Conservation (phyloP, 2,888 invertebrate species). For the Brachynemurus nebulosus region DNA sequence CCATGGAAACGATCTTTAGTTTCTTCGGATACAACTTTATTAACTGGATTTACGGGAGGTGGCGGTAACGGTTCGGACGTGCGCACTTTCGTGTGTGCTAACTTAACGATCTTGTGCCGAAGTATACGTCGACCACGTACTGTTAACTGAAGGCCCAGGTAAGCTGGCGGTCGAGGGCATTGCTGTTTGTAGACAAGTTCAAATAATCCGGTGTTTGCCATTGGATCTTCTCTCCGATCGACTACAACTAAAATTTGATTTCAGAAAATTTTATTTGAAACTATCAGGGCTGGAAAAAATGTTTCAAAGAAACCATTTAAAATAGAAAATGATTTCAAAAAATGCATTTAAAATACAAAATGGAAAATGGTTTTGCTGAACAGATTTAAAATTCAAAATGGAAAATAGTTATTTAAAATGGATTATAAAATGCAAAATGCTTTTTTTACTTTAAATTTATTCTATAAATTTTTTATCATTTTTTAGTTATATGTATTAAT, state of each 20-base stretch:
- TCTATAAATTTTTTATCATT: too few species aligned
- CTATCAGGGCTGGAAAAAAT: too few species aligned
- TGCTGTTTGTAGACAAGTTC: slow-evolving; percentile 66
- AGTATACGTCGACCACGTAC: slow-evolving; percentile 50
- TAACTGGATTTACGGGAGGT: neutral
- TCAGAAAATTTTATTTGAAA: slow-evolving; percentile 5
- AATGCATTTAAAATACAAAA: too few species aligned
- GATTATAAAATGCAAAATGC: too few species aligned
- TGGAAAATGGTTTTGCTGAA: too few species aligned
- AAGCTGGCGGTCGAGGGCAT: slow-evolving; percentile 65
- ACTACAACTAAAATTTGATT: slow-evolving; percentile 67
- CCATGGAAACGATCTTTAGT: slow-evolving; percentile 37
- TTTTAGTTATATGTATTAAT: too few species aligned
- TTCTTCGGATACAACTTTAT: slow-evolving; percentile 13
- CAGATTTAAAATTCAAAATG: too few species aligned
- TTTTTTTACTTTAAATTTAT: too few species aligned
- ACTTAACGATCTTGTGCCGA: slow-evolving; percentile 23
- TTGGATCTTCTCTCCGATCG: slow-evolving; percentile 54
- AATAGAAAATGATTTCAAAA: too few species aligned
- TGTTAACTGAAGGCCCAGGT: slow-evolving; percentile 57
- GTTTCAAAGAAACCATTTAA: too few species aligned
- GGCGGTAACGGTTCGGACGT: too few species aligned
- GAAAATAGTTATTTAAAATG: too few species aligned
- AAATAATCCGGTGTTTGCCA: slow-evolving; percentile 68
- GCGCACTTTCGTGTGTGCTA: slow-evolving; percentile 15